Evolutionary conservation across 2,797 vertebrate genomes (phyloP).

Genomic region (Choloepus didactylus): DNA sequence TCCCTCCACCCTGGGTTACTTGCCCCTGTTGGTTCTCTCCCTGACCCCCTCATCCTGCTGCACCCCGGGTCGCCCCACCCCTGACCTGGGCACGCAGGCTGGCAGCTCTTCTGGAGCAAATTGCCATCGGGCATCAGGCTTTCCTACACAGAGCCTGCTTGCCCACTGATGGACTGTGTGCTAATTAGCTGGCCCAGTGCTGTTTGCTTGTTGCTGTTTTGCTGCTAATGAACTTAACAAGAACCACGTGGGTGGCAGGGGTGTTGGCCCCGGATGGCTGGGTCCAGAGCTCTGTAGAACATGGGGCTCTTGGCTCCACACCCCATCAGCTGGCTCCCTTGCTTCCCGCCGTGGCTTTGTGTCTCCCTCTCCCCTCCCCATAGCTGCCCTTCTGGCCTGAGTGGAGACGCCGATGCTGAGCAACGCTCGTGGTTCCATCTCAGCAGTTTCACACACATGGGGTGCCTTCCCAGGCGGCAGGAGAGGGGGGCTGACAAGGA

Average conservation of each 20-base stretch:
- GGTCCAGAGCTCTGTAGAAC: constrained; percentile 19
- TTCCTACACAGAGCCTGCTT: not conserved
- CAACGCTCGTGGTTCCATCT: not conserved
- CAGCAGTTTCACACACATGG: not conserved
- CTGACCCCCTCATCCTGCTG: not conserved
- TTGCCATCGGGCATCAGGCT: not conserved
- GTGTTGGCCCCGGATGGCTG: constrained; percentile 52
- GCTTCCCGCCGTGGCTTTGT: not conserved
- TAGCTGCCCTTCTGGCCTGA: constrained; percentile 36
- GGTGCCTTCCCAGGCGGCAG: not conserved
- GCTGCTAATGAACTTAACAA: constrained; percentile 77
- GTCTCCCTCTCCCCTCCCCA: not conserved
- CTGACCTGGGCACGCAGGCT: not conserved
- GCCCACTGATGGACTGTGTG: not conserved
- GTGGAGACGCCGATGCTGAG: not conserved
- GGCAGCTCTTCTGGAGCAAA: not conserved
- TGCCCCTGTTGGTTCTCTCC: not conserved
- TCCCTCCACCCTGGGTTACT: not conserved
- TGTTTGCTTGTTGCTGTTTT: constrained; percentile 74
- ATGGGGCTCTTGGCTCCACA: constrained; percentile 54
- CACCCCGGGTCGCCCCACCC: not conserved
- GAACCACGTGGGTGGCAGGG: constrained; percentile 67
- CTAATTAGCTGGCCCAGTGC: constrained; percentile 58
- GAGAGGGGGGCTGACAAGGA: not conserved
- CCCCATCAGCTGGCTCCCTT: constrained; percentile 54